phyloP scores from a whole-genome alignment of 1,140 invertebrate species.

The Pseudomyrmex dendroicus region DNA sequence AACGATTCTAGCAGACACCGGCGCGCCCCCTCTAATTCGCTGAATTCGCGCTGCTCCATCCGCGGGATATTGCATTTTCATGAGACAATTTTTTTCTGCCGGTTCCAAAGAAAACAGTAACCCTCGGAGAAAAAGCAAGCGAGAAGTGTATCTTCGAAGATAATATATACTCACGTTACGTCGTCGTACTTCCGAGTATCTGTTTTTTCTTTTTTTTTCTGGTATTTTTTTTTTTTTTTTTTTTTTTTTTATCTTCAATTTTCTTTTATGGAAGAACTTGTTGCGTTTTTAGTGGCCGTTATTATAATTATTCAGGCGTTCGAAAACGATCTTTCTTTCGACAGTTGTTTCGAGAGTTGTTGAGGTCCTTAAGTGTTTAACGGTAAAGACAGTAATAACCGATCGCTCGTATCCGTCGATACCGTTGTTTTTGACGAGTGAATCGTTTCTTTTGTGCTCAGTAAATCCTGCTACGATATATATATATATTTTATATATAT shows the following conservation, averaged over 20 bases:
- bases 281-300: slow-evolving; percentile 10
- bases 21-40: neutral
- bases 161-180: no score
- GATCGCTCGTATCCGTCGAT: slow-evolving; percentile 41
- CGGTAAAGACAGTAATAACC: slow-evolving; percentile 34
- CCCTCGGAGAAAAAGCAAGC: neutral
- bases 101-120: neutral
- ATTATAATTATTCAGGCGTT: neutral
- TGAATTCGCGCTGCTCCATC: neutral
- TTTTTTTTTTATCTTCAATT: neutral
- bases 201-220: no score
- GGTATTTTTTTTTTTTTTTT: no score
- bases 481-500: no score
- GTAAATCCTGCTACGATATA: neutral
- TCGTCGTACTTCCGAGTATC: no score
- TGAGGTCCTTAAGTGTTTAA: slow-evolving; percentile 40
- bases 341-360: slow-evolving; percentile 13
- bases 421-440: slow-evolving; percentile 53
- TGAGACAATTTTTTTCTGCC: slow-evolving; percentile 9
- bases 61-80: slow-evolving; percentile 20
- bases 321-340: slow-evolving; percentile 37
- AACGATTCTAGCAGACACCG: slow-evolving; percentile 50
- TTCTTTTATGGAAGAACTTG: neutral
- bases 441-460: slow-evolving; percentile 8
- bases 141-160: no score